Percentiles rank a stretch among this genome's conserved stretches.
Evolutionary conservation across 2,888 invertebrate species (phyloP).

Genomic region (Protonemura montana): DNA sequence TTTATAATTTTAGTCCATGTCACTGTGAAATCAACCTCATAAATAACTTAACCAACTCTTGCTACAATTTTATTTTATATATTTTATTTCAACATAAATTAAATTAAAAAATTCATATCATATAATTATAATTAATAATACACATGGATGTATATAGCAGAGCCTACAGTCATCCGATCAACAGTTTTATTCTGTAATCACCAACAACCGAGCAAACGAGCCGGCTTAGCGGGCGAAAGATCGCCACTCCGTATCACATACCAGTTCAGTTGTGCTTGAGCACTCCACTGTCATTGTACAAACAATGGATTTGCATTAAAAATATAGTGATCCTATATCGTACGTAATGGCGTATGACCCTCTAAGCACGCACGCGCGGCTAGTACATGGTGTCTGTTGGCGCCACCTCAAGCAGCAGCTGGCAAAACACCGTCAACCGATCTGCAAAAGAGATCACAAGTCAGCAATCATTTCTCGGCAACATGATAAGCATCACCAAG

Average conservation of each 20-base stretch:
- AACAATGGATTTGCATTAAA: slow-evolving; percentile 35
- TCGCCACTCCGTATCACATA: slow-evolving; percentile 33
- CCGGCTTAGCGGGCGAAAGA: too few relatives aligned
- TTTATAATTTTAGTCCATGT: too few relatives aligned
- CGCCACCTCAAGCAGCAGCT: slow-evolving; percentile 89
- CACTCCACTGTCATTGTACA: slow-evolving; percentile 9
- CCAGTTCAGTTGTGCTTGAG: slow-evolving; percentile 35
- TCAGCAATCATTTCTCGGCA: too few relatives aligned
- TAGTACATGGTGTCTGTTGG: slow-evolving; percentile 80
- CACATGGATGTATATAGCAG: slow-evolving; percentile 8
- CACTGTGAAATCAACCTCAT: too few relatives aligned
- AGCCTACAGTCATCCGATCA: background rate
- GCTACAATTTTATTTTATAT: background rate
- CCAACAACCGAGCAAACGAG: background rate
- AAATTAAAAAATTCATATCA: slow-evolving; percentile 40
- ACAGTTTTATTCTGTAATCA: background rate
- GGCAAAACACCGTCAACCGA: slow-evolving; percentile 87
- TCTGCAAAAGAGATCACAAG: slow-evolving; percentile 66
- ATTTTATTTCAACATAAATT: slow-evolving; percentile 39
- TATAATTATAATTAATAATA: slow-evolving; percentile 8
- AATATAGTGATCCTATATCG: slow-evolving; percentile 33
- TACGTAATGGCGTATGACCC: slow-evolving; percentile 12
- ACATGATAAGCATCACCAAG: too few relatives aligned
- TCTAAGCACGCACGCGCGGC: background rate
- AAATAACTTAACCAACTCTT: too few relatives aligned